A percentile compares a stretch with the other conserved stretches of the same genome.
Evolutionary conservation across 37 sponge, comb jelly and placozoan genomes (phyloP).

Genomic region (Geodia barretti): DNA sequence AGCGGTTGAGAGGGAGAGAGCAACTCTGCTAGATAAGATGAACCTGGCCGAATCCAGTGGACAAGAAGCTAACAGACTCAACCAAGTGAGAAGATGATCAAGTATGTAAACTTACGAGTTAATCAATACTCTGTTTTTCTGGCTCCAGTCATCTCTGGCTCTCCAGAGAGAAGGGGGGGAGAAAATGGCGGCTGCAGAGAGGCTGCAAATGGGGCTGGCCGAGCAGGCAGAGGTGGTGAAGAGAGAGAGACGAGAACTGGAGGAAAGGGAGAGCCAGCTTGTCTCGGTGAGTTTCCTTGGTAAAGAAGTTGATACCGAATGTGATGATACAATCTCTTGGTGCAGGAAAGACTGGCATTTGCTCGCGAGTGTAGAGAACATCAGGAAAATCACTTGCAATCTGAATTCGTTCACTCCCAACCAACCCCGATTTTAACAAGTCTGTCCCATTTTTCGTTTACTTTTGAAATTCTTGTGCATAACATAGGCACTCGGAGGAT

Average conservation of each 20-base stretch:
- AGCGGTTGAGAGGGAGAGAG: constrained; percentile 19
- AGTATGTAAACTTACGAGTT: background rate
- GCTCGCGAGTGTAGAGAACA: constrained; percentile 28
- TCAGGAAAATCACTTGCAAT: constrained; percentile 1
- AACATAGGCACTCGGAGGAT: background rate
- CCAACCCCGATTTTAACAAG: background rate
- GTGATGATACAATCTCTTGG: too few relatives aligned
- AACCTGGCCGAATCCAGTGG: background rate
- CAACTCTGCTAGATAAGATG: constrained; percentile 8
- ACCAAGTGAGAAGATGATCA: background rate
- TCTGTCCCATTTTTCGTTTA: too few relatives aligned
- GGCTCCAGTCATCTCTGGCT: constrained; percentile 40
- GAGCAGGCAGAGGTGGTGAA: constrained; percentile 18
- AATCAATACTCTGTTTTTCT: background rate
- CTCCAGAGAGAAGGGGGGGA: constrained; percentile 40
- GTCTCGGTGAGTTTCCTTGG: constrained; percentile 37
- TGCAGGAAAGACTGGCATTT: constrained; percentile 40
- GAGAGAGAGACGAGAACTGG: constrained; percentile 7
- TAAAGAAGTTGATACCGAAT: too few relatives aligned
- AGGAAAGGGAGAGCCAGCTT: constrained; percentile 34
- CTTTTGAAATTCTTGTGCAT: too few relatives aligned
- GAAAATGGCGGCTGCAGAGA: constrained; percentile 26
- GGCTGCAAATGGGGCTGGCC: background rate
- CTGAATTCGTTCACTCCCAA: background rate
- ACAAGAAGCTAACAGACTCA: background rate